Percentiles rank a stretch among this genome's conserved stretches.
These are phyloP conservation scores for Magallana ariakensis DNA, from an alignment of 1,140 invertebrate species.

Conservation along the genomic window DNA sequence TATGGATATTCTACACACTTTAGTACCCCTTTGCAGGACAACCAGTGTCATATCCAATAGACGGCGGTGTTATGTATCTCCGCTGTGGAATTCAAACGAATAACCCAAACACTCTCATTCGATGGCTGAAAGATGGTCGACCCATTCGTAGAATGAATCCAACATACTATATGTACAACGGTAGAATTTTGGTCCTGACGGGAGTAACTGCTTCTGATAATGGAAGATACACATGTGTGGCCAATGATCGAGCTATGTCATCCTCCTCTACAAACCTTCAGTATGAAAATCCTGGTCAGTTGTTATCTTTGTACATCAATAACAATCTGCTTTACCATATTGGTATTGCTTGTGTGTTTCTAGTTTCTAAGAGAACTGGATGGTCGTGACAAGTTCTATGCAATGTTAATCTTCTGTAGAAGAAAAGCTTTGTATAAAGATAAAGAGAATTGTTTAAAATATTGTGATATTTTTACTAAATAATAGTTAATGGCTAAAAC, in stretches of 20 bases:
- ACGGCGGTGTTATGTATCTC: neutral
- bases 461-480: no score
- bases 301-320: neutral
- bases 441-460: no score
- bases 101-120: neutral
- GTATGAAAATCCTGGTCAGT: neutral
- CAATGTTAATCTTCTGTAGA: no score
- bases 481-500: no score
- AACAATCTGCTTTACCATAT: no score
- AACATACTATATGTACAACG: conserved; percentile 18
- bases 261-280: conserved; percentile 7
- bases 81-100: conserved; percentile 14
- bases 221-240: neutral
- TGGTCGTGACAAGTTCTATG: no score
- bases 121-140: neutral
- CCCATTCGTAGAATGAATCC: neutral
- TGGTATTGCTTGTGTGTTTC: no score
- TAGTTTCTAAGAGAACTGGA: no score
- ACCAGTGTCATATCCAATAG: neutral
- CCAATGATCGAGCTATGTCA: neutral
- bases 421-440: no score
- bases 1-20: no score
- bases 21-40: neutral
- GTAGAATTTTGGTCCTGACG: neutral
- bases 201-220: neutral